Conservation (phyloP, 1,140 invertebrate species). For the Papilio helenus region DNA sequence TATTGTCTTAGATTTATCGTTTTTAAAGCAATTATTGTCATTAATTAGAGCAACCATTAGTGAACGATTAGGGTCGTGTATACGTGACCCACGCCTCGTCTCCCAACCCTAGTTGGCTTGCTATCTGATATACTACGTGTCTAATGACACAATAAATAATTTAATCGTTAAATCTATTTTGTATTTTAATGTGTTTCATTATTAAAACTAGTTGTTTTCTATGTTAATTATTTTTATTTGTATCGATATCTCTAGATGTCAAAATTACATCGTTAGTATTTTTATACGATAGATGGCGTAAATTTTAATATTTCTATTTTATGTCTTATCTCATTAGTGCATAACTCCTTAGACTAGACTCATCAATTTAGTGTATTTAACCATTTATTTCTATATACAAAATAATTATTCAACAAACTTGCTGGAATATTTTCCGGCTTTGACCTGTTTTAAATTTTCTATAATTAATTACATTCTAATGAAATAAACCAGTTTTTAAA, state of each 20-base stretch:
- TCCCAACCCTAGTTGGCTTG: neutral
- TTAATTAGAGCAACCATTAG: conserved; percentile 23
- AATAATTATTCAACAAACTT: neutral
- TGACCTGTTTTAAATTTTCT: neutral
- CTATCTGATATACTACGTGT: neutral
- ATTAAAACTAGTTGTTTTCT: neutral
- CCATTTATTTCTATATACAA: too few relatives aligned
- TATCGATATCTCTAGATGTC: neutral
- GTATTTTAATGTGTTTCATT: neutral
- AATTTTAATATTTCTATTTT: neutral
- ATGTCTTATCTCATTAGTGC: too few relatives aligned
- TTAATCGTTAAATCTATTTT: neutral
- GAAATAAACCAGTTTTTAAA: conserved; percentile 2
- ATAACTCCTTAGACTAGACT: too few relatives aligned
- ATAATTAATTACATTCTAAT: neutral
- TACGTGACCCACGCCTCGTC: conserved; percentile 20
- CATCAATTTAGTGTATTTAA: too few relatives aligned
- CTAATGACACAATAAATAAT: conserved; percentile 17
- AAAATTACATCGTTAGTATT: too few relatives aligned
- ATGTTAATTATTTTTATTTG: neutral
- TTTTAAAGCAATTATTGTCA: conserved; percentile 19
- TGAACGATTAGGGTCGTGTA: conserved; percentile 3
- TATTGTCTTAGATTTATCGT: conserved; percentile 6
- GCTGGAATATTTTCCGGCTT: neutral
- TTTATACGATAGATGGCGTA: neutral